Percentiles rank a stretch among this genome's conserved stretches.
Conservation (phyloP, 2,888 invertebrate genomes). For the Netelia inedita region DNA sequence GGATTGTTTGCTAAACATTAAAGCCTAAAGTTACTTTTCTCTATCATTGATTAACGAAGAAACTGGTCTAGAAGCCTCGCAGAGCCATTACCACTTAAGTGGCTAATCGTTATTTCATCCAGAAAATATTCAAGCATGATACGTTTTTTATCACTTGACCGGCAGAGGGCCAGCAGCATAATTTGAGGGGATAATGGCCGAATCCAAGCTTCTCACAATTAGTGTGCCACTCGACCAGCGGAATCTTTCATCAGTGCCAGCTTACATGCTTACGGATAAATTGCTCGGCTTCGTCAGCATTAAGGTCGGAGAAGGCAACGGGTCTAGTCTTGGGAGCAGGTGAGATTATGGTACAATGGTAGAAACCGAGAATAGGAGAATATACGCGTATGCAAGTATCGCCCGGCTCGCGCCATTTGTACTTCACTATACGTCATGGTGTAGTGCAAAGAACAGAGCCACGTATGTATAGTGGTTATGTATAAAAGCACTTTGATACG, state of each 20-base stretch:
- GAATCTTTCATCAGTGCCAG: constrained; percentile 79
- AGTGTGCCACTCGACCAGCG: constrained; percentile 78
- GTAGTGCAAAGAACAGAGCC: not conserved
- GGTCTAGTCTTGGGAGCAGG: constrained; percentile 30
- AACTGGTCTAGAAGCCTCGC: too few relatives aligned
- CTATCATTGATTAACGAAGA: too few relatives aligned
- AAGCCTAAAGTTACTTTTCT: too few relatives aligned
- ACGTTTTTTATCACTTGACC: not conserved
- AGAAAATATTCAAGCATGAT: not conserved
- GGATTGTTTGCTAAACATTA: too few relatives aligned
- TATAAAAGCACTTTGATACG: constrained; percentile 44
- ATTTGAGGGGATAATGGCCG: constrained; percentile 81
- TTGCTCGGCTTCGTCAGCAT: not conserved
- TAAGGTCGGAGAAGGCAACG: not conserved
- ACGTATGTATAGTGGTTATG: constrained; percentile 13
- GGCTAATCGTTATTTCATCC: too few relatives aligned
- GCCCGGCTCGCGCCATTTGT: constrained; percentile 50
- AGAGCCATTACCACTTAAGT: too few relatives aligned
- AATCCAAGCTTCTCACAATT: constrained; percentile 76
- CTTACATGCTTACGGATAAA: constrained; percentile 39
- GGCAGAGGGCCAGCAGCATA: constrained; percentile 70
- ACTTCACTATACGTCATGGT: constrained; percentile 8
- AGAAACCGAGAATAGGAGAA: not conserved
- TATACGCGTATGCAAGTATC: constrained; percentile 15
- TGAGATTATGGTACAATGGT: constrained; percentile 45